Conservation (phyloP, 2,113 vertebrate species). For the Aramus guarauna region DNA sequence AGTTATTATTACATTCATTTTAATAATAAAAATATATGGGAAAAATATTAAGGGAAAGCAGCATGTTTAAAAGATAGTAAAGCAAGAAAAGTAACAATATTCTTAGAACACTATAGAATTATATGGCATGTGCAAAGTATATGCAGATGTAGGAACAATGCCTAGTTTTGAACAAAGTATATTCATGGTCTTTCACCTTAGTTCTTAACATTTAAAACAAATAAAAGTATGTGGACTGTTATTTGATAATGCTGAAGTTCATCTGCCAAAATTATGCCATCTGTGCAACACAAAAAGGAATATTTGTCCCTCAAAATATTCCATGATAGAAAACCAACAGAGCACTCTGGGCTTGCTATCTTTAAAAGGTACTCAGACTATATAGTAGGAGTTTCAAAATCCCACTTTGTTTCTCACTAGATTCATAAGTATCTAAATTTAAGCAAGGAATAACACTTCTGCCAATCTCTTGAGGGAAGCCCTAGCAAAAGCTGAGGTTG, state of each 20-base stretch:
- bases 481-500: not conserved
- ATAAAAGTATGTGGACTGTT: not conserved
- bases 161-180: not conserved
- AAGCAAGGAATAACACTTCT: not conserved
- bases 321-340: not conserved
- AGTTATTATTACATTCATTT: not conserved
- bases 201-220: not conserved
- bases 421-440: not conserved
- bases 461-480: not conserved
- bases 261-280: not conserved
- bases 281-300: not conserved
- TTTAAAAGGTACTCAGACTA: not conserved
- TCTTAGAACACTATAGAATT: not conserved
- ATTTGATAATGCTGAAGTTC: not conserved
- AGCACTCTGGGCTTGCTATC: not conserved
- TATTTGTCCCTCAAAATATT: not conserved
- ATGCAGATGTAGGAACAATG: not conserved
- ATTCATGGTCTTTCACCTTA: not conserved
- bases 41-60: not conserved
- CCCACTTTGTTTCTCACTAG: not conserved
- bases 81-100: not conserved
- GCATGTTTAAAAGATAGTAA: not conserved
- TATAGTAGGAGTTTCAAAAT: not conserved
- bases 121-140: not conserved
- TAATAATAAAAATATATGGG: not conserved